Conservation (phyloP, 2,797 vertebrate species). For the Channallabes apus region DNA sequence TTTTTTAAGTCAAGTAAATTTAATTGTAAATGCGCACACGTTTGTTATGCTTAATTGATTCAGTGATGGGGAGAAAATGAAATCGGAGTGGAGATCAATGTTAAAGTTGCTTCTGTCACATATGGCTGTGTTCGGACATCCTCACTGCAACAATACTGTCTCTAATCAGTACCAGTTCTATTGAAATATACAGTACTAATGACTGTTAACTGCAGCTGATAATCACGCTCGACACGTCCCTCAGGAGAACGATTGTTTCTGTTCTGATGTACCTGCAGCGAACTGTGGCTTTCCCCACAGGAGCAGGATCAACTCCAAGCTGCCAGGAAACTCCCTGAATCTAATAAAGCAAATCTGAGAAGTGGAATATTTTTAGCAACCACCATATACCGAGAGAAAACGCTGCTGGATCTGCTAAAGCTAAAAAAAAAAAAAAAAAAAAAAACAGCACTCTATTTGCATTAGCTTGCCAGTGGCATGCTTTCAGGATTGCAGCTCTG, state of each 20-base stretch:
- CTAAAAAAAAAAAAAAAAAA: conserved; percentile 18
- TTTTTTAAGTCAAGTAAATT: too few relatives aligned
- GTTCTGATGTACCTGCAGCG: conserved; percentile 38
- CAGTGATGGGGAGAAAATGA: background rate
- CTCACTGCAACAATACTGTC: background rate
- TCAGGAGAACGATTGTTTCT: conserved; percentile 14
- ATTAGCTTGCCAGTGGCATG: conserved; percentile 37
- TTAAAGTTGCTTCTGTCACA: background rate
- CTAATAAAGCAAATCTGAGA: conserved; percentile 72
- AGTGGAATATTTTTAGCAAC: conserved; percentile 72
- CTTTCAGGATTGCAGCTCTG: conserved; percentile 22
- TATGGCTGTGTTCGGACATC: background rate
- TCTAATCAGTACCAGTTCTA: conserved; percentile 13
- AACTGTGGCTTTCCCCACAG: conserved; percentile 40
- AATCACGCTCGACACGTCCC: background rate
- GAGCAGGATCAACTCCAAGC: conserved; percentile 42
- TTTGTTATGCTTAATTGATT: background rate
- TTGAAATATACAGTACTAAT: background rate
- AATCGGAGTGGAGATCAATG: background rate
- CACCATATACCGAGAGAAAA: conserved; percentile 65
- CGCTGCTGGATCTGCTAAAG: conserved; percentile 57
- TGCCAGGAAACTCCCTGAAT: conserved; percentile 71
- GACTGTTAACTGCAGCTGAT: background rate
- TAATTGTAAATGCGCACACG: background rate
- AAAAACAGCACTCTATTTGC: conserved; percentile 34